Evolutionary conservation across 2,888 invertebrate genomes (phyloP), one percentile per base, ranked within the genome.

Genomic region (Campoplex nolae): DNA sequence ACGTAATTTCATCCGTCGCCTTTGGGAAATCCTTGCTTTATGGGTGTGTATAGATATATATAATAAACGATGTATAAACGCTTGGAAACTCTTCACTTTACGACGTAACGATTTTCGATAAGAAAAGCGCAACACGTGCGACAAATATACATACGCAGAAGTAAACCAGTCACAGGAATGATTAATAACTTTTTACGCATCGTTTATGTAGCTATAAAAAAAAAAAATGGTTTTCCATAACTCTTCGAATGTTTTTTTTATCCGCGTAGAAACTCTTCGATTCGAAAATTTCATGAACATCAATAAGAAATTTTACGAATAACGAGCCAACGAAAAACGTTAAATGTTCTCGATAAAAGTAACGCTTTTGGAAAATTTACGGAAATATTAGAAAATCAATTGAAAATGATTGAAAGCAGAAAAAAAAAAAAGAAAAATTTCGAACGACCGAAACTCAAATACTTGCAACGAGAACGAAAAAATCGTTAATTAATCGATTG

Each of bases 101-200:
- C 54, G 45, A 54, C 42, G 35, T 81, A 74, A 85, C 81, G 76
- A 82, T 83, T 78, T 78, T 84, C 73, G 58, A 75, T 56, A 42
- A 68, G 74, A 79, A 68, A 84, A 75, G 68, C 70, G 54, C 67
- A 73, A 74, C 79, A 79, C 84, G 84, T 84, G 84, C 54, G 28
- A 35, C 71, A 45, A 70, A 70, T 56, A 70, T 56, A 48, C 23
- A 45, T 70, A 70, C 45, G 70, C 48, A 32, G 32, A 32, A 9
- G 62, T 32, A 32, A 62, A 62, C 32, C 32, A 6, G 32, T 9
- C 42, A 42, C 42, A 2, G 3, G 16, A 45, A 23, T 58, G 62
- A 75, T 75, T 75, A 58, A 16, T 45, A 75, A 75, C 45, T 75
- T 45, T 75, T 62, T 45, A 1, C 18, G 23, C 67, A 9, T 68